Base-by-base conservation (phyloP, 2,797 vertebrate genomes). In the Chrosomus eos region DNA sequence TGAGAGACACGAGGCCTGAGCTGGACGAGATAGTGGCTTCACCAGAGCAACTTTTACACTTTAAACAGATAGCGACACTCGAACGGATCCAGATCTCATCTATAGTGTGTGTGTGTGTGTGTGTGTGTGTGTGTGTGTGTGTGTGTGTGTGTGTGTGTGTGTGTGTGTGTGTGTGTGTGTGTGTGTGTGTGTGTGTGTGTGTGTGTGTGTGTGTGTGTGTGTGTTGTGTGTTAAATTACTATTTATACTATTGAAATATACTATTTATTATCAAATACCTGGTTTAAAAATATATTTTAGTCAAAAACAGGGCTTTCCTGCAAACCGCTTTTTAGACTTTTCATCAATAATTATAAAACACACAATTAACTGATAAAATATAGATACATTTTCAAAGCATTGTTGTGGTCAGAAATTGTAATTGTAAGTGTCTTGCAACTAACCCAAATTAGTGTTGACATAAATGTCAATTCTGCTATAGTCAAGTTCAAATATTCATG, bases 11-110 rank as follows among this genome's bases (percentile, higher is more conserved):
- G 68, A 81, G 74, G 84, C 80, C 85, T 84, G 84, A 81, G 75
- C 82, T 86, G 86, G 82, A 66, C 48, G 80, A 88, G 86, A 88
- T 88, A 85, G 84, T 53, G 70, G 86, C 83, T 88, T 88, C 88
- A 87, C 58, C 86, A 70, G 48, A 33, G 43, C 48, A 76, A 80
- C 85, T 86, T 60, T 60, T 60, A 60, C 58, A 26, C 58, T 60
- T 85, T 88, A 80, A 68, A 85, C 75, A 73, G 45, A 78, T 67
- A 6, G 70, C 68, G 64, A 85, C 68, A 70, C 77, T 84, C 19
- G 38, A 74, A 58, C 18, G 31, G 36, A 26, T 64, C 72, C 77
- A 73, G 85, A 83, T 88, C 77, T 80, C 85, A 83, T 86, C 81
- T 85, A 28, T 84, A 55, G 14, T 67, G 33, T n/a, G 28, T 60